Evolutionary conservation across 2,888 invertebrate genomes (phyloP).

Genomic region (Torymus texanus): DNA sequence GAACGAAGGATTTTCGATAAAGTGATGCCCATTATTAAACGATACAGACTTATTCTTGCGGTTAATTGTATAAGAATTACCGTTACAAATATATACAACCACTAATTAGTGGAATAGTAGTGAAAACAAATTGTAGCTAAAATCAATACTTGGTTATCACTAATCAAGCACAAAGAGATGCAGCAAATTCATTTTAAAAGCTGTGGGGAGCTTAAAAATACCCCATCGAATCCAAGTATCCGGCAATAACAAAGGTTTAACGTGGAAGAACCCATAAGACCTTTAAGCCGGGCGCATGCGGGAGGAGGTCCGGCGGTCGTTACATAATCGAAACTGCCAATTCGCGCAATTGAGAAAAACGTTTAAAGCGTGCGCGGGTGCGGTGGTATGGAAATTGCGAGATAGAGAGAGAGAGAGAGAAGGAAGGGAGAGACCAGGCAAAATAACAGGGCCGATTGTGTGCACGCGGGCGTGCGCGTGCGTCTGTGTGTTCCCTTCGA

Average conservation of each 20-base stretch:
- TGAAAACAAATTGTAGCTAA: conserved; percentile 13
- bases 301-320: not conserved
- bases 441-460: conserved; percentile 50
- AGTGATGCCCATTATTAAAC: too few relatives aligned
- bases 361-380: conserved; percentile 11
- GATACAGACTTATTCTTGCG: too few relatives aligned
- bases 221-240: not conserved
- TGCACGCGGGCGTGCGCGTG: not conserved
- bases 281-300: conserved; percentile 1
- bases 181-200: conserved; percentile 28
- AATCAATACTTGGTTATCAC: conserved; percentile 36
- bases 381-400: conserved; percentile 41
- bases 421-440: not conserved
- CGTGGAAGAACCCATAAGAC: conserved; percentile 34
- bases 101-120: too few relatives aligned
- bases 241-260: conserved; percentile 32
- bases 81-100: too few relatives aligned
- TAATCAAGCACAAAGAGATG: not conserved
- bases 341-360: conserved; percentile 51
- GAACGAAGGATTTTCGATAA: too few relatives aligned
- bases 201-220: not conserved
- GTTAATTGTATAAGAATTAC: too few relatives aligned
- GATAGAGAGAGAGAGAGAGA: too few relatives aligned
- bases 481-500: conserved; percentile 22
- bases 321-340: conserved; percentile 47